phyloP scores from a whole-genome alignment of 2,113 vertebrate species.

The Chionis minor region DNA sequence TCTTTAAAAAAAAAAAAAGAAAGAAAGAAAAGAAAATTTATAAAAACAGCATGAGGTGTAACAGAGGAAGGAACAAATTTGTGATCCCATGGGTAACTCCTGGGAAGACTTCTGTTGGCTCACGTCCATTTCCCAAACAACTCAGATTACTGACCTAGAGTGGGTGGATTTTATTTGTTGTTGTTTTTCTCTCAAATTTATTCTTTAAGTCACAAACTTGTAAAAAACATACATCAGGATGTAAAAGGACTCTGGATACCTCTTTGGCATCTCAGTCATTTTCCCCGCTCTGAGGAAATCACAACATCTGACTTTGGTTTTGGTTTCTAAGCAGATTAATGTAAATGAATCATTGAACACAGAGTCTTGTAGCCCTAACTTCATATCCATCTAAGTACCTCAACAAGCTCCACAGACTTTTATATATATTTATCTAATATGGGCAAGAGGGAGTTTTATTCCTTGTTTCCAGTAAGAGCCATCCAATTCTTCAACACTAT shows the following conservation, averaged over 20 bases:
- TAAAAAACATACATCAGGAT: neutral
- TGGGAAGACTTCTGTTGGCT: neutral
- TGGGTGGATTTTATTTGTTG: neutral
- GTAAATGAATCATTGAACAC: slow-evolving; percentile 20
- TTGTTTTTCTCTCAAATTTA: neutral
- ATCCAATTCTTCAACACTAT: too few species aligned
- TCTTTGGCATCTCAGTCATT: neutral
- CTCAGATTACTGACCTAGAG: neutral
- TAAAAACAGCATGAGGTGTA: neutral
- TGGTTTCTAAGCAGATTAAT: slow-evolving; percentile 29
- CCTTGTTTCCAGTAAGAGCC: too few species aligned
- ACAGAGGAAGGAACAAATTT: neutral
- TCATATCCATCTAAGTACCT: neutral
- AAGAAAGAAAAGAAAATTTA: neutral
- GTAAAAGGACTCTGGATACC: neutral
- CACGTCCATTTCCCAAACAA: neutral
- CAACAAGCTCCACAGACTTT: neutral
- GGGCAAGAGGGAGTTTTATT: too few species aligned
- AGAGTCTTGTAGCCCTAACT: slow-evolving; percentile 4
- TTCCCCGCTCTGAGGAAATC: slow-evolving; percentile 27
- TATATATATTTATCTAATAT: too few species aligned
- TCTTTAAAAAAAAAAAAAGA: too few species aligned
- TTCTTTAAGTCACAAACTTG: neutral
- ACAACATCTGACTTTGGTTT: neutral
- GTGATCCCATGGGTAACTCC: neutral